Percentiles rank a stretch among this genome's conserved stretches.
phyloP scores from a whole-genome alignment of 2,113 vertebrate genomes.

The Sprattus sprattus region DNA sequence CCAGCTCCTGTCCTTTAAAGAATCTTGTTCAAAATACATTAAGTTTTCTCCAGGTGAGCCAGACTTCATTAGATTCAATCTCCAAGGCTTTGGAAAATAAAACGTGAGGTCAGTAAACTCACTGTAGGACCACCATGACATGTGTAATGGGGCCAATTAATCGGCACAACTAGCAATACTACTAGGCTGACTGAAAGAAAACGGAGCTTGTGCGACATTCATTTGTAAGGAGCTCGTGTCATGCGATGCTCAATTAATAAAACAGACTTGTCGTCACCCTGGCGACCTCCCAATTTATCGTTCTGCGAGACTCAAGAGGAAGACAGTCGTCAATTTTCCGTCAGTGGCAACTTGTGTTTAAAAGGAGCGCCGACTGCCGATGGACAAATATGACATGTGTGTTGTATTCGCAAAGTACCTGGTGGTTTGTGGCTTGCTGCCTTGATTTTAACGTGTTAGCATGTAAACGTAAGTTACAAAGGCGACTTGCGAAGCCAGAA shows the following conservation, averaged over 20 bases:
- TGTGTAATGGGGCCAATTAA: no score
- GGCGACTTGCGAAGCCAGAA: neutral
- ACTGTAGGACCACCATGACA: no score
- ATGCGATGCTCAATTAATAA: conserved; percentile 16
- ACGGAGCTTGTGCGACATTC: neutral
- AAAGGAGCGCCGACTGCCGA: neutral
- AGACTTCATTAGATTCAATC: neutral
- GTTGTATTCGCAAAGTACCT: neutral
- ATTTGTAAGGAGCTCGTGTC: conserved; percentile 1
- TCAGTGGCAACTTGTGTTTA: neutral
- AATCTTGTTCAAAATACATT: neutral
- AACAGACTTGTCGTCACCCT: neutral
- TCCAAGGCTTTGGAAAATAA: no score
- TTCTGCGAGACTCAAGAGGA: neutral
- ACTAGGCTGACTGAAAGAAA: neutral
- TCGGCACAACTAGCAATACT: neutral
- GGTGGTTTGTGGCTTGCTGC: conserved; percentile 1
- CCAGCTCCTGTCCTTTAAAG: neutral
- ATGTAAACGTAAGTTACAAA: neutral
- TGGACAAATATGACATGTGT: neutral
- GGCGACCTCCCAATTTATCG: neutral
- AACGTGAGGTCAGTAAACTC: no score
- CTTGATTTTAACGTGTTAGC: neutral
- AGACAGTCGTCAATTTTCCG: neutral
- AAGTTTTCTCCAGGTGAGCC: neutral